Evolutionary conservation across 2,888 invertebrate genomes (phyloP), one percentile per base, ranked within the genome.

Genomic region (Tyria jacobaeae): DNA sequence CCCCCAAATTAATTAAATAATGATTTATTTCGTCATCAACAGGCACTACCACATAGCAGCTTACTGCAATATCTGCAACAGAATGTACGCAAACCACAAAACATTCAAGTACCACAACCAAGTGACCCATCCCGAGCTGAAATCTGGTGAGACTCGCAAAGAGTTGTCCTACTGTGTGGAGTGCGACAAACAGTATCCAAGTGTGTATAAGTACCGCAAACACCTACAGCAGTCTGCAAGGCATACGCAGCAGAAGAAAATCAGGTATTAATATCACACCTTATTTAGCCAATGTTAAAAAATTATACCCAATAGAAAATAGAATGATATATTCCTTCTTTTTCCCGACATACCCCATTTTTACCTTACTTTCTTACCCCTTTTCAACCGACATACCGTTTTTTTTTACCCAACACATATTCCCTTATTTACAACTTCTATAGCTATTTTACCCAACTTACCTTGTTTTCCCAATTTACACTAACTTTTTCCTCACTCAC

Each of bases 121-220:
- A 6, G 52, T 62, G 10, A 81, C 83, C 15, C 88, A 87, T 55
- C 81, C 81, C 0, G 78, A 82, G 4, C 9, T 62, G 6, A 12
- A 48, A 0, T 24, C 37, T 0, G 48, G 37, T 0, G 70, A 73
- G 12, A 41, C 52, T 0, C 50, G 39, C 14, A 70, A 78, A 1
- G 89, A 89, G 44, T 56, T 83, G 10, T 79, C 85, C 0, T 90
- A 89, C 62, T 91, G 91, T 50, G 90, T 91, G 0, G 91, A 91
- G 57, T 91, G 91, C 24, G 85, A 91, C 52, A 80, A 78, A 2
- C 86, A 85, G 37, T 91, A 84, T 60, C 50, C 68, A 0, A 85
- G 83, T 14, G 62, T 84, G 0, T 71, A 75, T 39, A 81, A 83
- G 14, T 91, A 88, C 59, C 79, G 75, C 39, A 71, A 78, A 0